phyloP scores from a whole-genome alignment of 2,113 vertebrate genomes.

The Trogon melanurus region DNA sequence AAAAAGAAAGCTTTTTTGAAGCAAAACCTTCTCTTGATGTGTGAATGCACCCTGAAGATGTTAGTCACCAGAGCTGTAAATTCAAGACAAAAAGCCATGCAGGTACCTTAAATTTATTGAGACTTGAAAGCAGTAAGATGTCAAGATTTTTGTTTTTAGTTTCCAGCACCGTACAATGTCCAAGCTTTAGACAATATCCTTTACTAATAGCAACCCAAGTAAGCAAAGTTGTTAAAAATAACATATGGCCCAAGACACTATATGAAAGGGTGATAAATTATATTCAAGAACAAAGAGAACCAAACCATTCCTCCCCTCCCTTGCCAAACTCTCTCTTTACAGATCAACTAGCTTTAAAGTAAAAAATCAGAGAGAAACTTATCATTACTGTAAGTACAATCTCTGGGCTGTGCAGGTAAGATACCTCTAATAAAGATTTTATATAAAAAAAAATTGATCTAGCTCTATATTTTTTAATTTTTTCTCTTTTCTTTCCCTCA shows the following conservation, averaged over 20 bases:
- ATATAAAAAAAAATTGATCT: too few relatives aligned
- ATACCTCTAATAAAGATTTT: neutral
- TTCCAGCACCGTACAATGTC: neutral
- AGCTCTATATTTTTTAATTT: neutral
- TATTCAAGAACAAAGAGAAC: neutral
- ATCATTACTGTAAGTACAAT: neutral
- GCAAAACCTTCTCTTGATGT: conserved; percentile 6
- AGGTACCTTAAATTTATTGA: neutral
- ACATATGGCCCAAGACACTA: neutral
- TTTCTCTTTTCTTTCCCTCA: too few relatives aligned
- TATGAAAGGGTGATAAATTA: conserved; percentile 8
- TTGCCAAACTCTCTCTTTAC: neutral
- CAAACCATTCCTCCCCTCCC: neutral
- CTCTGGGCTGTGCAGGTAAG: neutral
- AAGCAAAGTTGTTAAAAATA: conserved; percentile 5
- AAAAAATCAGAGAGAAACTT: neutral
- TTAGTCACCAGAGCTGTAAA: neutral
- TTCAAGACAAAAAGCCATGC: neutral
- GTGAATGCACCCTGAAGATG: neutral
- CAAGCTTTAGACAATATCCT: neutral
- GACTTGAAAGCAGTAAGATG: neutral
- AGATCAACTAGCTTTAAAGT: neutral
- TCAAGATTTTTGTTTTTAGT: neutral
- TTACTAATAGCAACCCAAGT: conserved; percentile 30
- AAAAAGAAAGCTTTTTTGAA: conserved; percentile 20